Base-by-base conservation (phyloP, 1,140 invertebrate species). In the Lamellibrachia luymesi region DNA sequence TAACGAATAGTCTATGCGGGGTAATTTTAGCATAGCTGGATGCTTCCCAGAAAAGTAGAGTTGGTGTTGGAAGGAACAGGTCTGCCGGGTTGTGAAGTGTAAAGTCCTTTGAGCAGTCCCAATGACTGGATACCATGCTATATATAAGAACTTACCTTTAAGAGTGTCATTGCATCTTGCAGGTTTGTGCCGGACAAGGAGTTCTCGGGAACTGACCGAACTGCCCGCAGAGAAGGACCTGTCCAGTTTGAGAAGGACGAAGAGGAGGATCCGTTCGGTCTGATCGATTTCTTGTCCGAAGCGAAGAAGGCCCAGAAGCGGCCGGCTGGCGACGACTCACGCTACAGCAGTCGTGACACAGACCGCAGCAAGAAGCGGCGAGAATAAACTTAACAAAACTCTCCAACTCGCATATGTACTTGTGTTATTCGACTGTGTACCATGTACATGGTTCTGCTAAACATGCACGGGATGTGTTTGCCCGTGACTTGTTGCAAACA, bases 221-320 rank as follows among this genome's bases (percentile, higher is more conserved):
- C 97, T 8, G 94, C 95, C 0, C 95, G 96, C 80, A 97, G 99
- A n/a, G 97, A 98, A 91, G 99, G 99, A 0, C 99, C 99, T 6
- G 99, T 99, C 49, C 98, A 99, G 96, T 99, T 99, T 97, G 98
- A 99, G 95, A 98, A 97, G 96, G 95, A 95, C 93, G 98, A 98
- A 94, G 98, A 98, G 94, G 97, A 97, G 93, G 99, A 99, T 98
- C 98, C 98, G 92, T 99, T 99, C 96, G 99, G 99, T 97, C 97
- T 99, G 94, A 98, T 99, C 97, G 98, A 99, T 96, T 99, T 99
- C 97, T 98, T 99, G 97, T 98, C 98, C 94, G 98, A 99, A 96
- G 99, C 98, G 92, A 99, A 99, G 96, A 97, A 98, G 93, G 98
- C 95, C 80, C 95, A 96, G 92, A 96, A 96, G 94, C 94, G 96